Conservation (phyloP, 2,113 vertebrate species). For the Eubucco bourcierii region DNA sequence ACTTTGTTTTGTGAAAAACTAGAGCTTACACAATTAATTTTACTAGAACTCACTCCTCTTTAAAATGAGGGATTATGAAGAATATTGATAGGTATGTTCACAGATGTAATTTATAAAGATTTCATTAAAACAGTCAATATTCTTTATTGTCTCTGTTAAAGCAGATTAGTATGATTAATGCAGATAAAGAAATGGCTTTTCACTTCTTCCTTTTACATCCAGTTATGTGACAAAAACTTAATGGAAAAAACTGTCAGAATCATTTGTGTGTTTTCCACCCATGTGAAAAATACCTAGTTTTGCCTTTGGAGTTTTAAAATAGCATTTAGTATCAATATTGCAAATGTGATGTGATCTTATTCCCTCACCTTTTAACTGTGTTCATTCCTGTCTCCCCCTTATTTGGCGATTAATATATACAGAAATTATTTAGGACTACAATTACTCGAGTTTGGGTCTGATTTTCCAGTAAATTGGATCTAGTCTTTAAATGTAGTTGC, state of each 20-base stretch:
- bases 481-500: neutral
- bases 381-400: neutral
- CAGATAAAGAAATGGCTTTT: neutral
- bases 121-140: neutral
- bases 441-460: neutral
- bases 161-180: neutral
- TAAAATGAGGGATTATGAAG: neutral
- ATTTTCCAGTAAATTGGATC: neutral
- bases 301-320: neutral
- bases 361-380: neutral
- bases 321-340: neutral
- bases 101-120: neutral
- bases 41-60: neutral
- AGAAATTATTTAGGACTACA: neutral
- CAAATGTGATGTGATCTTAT: neutral
- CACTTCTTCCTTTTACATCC: neutral
- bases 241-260: neutral
- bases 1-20: neutral
- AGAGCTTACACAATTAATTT: neutral
- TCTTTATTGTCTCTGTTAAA: neutral
- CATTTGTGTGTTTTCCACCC: neutral
- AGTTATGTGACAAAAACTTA: neutral
- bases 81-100: neutral
- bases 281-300: neutral
- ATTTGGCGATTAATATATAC: neutral